These are phyloP conservation scores for Adrianichthys oophorus DNA, from an alignment of 2,797 vertebrate genomes.

Conservation along the genomic window DNA sequence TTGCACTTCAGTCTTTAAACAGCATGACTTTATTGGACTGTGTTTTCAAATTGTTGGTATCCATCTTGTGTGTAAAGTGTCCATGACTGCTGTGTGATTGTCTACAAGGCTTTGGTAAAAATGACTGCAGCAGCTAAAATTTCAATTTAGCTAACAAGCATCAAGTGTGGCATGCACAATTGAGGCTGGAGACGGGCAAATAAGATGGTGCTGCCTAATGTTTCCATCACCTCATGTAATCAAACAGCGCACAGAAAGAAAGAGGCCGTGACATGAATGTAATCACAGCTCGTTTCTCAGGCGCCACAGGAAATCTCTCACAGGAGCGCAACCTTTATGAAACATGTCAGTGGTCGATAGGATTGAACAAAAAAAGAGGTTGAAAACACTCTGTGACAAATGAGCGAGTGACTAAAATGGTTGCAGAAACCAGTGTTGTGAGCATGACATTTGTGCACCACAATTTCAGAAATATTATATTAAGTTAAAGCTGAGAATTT, in stretches of 20 bases:
- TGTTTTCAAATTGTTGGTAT: too few species aligned
- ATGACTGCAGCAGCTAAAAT: too few species aligned
- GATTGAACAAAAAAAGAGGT: slow-evolving; percentile 10
- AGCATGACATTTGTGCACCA: slow-evolving; percentile 1
- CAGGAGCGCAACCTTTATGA: slow-evolving; percentile 38
- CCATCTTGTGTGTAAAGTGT: slow-evolving; percentile 16
- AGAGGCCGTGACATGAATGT: slow-evolving; percentile 29
- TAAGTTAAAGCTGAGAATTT: background rate
- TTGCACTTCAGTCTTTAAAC: too few species aligned
- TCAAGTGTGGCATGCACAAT: slow-evolving; percentile 28
- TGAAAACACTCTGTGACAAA: slow-evolving; percentile 32
- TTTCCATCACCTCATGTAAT: slow-evolving; percentile 51
- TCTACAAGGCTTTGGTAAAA: background rate
- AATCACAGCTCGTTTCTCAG: slow-evolving; percentile 54
- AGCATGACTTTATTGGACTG: too few species aligned
- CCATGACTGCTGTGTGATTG: slow-evolving; percentile 4
- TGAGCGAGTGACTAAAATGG: slow-evolving; percentile 7
- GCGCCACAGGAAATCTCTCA: slow-evolving; percentile 36
- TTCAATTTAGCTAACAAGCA: background rate
- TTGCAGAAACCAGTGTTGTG: background rate
- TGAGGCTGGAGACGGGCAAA: slow-evolving; percentile 19
- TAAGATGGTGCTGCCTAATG: slow-evolving; percentile 25
- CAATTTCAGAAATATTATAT: background rate
- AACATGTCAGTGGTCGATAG: slow-evolving; percentile 52
- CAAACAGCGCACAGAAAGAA: slow-evolving; percentile 31